These are phyloP conservation scores for Mythimna pallens DNA, from an alignment of 2,888 invertebrate species.

Conservation along the genomic window DNA sequence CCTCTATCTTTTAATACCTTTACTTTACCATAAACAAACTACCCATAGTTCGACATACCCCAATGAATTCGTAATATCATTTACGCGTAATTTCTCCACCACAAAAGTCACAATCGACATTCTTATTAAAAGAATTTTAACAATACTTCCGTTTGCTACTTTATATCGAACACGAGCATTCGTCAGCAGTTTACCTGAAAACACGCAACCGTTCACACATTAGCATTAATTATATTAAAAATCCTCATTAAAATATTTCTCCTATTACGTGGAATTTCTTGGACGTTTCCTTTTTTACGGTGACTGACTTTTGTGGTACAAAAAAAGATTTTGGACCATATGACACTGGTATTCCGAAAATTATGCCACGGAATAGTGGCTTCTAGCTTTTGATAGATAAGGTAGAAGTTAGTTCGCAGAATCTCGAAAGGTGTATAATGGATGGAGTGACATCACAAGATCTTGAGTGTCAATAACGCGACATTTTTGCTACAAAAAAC, in stretches of 20 bases:
- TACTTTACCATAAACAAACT: not conserved
- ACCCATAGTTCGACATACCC: constrained; percentile 16
- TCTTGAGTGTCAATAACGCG: constrained; percentile 73
- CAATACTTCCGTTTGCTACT: constrained; percentile 81
- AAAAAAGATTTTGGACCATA: constrained; percentile 67
- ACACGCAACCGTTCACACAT: constrained; percentile 77
- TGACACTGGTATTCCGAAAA: constrained; percentile 53
- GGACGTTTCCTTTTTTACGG: constrained; percentile 75
- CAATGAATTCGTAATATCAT: constrained; percentile 30
- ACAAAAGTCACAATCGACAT: constrained; percentile 56
- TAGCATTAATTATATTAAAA: constrained; percentile 77
- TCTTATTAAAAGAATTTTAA: constrained; percentile 80
- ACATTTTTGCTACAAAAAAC: constrained; percentile 71
- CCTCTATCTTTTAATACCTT: not conserved
- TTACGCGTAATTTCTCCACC: constrained; percentile 38
- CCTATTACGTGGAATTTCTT: constrained; percentile 82
- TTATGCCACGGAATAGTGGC: constrained; percentile 5
- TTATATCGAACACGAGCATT: constrained; percentile 65
- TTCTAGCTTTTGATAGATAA: constrained; percentile 16
- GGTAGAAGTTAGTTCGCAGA: constrained; percentile 16
- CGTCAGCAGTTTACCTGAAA: constrained; percentile 74
- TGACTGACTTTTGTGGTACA: constrained; percentile 73
- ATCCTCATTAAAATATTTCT: constrained; percentile 87
- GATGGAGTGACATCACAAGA: constrained; percentile 63
- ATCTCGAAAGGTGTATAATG: constrained; percentile 54